These are phyloP conservation scores for Apodemia duryi DNA, from an alignment of 2,888 invertebrate genomes.

Conservation along the genomic window DNA sequence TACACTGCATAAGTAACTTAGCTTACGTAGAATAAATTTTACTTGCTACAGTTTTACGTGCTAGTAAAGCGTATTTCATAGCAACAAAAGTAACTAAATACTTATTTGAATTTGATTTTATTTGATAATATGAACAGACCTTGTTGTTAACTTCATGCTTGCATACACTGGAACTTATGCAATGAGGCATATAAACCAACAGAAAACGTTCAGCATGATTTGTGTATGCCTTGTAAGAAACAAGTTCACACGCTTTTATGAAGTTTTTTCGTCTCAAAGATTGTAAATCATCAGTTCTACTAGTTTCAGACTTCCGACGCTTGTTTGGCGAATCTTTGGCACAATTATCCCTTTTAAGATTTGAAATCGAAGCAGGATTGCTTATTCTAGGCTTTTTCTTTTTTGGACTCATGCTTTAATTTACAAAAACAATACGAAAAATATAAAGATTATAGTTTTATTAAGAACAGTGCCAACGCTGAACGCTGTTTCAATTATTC, in stretches of 20 bases:
- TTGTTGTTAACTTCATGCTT: conserved; percentile 42
- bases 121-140: conserved; percentile 36
- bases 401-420: conserved; percentile 41
- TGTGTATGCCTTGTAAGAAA: conserved; percentile 53
- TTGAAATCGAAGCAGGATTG: not conserved
- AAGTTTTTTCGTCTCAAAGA: conserved; percentile 54
- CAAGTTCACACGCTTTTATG: conserved; percentile 56
- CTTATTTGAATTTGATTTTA: not conserved
- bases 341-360: conserved; percentile 16
- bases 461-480: no score
- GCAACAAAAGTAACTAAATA: not conserved
- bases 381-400: conserved; percentile 45
- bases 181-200: conserved; percentile 49
- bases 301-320: conserved; percentile 38
- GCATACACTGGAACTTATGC: conserved; percentile 43
- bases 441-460: no score
- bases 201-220: conserved; percentile 50
- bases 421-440: no score
- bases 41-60: no score
- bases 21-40: no score
- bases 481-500: no score
- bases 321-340: conserved; percentile 33
- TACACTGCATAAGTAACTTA: no score
- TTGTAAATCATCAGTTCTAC: conserved; percentile 36
- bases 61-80: no score